phyloP scores from a whole-genome alignment of 2,888 invertebrate genomes.

The Drosophila atripex region DNA sequence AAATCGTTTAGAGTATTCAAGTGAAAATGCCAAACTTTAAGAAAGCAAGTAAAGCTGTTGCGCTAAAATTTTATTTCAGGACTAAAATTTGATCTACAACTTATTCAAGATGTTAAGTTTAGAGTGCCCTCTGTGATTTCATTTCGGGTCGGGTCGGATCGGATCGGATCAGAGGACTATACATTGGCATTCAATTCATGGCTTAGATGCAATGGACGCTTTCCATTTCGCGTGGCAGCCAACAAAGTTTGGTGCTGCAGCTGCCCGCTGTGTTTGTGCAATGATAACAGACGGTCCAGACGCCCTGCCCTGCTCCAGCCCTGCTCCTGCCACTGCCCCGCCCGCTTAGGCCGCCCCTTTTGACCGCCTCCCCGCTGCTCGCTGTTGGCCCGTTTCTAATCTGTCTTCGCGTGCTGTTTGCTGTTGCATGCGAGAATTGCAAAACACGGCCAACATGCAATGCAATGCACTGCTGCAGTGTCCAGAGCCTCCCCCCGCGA shows the following conservation, averaged over 20 bases:
- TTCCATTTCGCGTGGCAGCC: conserved; percentile 18
- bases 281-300: conserved; percentile 60
- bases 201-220: conserved; percentile 27
- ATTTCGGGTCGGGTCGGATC: conserved; percentile 13
- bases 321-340: conserved; percentile 21
- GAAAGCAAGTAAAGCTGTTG: no score
- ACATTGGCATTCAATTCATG: conserved; percentile 25
- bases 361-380: conserved; percentile 35
- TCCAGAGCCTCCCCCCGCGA: conserved; percentile 19
- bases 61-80: no score
- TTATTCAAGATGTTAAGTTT: not conserved
- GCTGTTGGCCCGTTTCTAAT: conserved; percentile 63
- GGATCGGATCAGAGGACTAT: not conserved
- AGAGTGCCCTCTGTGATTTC: not conserved
- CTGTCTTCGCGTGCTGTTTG: conserved; percentile 76
- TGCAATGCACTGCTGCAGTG: conserved; percentile 47
- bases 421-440: conserved; percentile 71
- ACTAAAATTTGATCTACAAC: not conserved
- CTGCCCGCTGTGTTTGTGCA: conserved; percentile 61
- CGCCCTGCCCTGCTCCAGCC: conserved; percentile 8
- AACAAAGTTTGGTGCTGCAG: conserved; percentile 33
- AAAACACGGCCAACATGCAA: conserved; percentile 72
- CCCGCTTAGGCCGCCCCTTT: conserved; percentile 27
- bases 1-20: conserved; percentile 67
- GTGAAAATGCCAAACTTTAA: conserved; percentile 43